Conservation (phyloP, 2,113 vertebrate species). For the Ptyas mucosa region DNA sequence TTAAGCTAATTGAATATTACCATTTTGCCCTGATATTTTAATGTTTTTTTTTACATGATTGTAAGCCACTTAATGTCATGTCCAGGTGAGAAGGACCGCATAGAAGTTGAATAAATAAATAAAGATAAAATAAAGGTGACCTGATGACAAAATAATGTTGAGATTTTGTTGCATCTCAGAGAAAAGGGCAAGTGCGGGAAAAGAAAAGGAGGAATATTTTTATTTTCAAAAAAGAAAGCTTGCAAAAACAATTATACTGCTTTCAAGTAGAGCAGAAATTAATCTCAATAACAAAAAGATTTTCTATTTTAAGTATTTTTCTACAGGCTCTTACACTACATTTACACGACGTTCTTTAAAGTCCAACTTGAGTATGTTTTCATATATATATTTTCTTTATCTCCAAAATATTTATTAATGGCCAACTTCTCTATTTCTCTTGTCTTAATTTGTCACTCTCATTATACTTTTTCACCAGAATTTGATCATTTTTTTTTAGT, state of each 20-base stretch:
- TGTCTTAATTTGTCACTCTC: neutral
- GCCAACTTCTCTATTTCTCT: neutral
- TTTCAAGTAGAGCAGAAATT: no score
- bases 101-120: no score
- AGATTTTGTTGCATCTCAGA: neutral
- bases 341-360: neutral
- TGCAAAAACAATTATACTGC: no score
- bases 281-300: neutral
- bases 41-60: neutral
- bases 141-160: neutral
- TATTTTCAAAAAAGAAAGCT: no score
- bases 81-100: no score
- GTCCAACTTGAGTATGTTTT: neutral
- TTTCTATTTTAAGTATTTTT: neutral
- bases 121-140: no score
- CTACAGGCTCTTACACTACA: neutral
- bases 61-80: no score
- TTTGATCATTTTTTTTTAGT: neutral
- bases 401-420: neutral
- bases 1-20: neutral
- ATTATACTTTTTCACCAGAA: no score
- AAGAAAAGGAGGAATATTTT: neutral
- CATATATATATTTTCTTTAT: neutral
- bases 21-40: neutral
- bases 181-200: neutral